phyloP scores from a whole-genome alignment of 2,797 vertebrate genomes.

The Mionectes olivaceus region DNA sequence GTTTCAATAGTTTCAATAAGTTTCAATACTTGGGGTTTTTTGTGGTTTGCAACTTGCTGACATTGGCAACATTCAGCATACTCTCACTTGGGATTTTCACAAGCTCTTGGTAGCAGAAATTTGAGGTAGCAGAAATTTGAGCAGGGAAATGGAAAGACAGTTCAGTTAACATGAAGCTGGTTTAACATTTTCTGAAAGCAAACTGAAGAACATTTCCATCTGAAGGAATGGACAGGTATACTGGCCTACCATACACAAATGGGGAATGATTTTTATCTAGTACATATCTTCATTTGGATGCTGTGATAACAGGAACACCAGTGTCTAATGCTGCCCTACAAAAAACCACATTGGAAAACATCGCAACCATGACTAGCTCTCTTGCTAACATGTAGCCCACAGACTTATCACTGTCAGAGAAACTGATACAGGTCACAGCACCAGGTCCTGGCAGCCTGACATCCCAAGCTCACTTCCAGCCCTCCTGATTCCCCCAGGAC shows the following conservation, averaged over 20 bases:
- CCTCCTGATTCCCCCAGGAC: slow-evolving; percentile 60
- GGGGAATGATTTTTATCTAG: not conserved
- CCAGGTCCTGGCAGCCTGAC: slow-evolving; percentile 43
- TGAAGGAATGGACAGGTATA: not conserved
- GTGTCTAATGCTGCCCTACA: not conserved
- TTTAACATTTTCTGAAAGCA: not conserved
- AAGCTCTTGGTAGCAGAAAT: not conserved
- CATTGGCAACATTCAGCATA: not conserved
- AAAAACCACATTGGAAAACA: not conserved
- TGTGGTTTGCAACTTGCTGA: not conserved
- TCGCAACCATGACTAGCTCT: not conserved
- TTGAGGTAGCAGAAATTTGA: not conserved
- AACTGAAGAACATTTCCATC: not conserved
- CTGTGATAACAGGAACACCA: not conserved
- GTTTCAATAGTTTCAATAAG: not conserved
- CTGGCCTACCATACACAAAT: not conserved
- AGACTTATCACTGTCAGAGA: not conserved
- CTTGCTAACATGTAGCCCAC: not conserved
- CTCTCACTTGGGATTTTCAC: not conserved
- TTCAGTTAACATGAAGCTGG: not conserved
- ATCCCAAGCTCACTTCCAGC: slow-evolving; percentile 57
- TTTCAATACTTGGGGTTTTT: not conserved
- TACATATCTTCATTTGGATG: not conserved
- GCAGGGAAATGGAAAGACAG: not conserved
- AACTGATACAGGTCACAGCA: not conserved